Base-by-base conservation (phyloP, 2,888 invertebrate species). In the Gortyna flavago region DNA sequence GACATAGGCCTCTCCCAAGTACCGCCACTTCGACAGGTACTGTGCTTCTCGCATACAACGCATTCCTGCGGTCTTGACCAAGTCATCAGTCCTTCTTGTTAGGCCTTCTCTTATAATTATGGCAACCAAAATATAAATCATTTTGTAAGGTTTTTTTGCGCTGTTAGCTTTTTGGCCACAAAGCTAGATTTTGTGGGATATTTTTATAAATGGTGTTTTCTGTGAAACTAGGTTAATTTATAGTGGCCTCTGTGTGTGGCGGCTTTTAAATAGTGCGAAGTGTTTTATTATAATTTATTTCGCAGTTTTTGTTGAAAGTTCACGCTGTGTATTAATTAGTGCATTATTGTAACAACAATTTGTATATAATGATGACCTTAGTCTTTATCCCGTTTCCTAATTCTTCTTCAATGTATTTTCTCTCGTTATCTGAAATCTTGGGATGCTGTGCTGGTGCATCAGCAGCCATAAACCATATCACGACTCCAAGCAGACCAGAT, bases 361-460 rank as follows among this genome's bases (percentile, higher is more conserved):
- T 29, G 21, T 11, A 3, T 29, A 11, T 16, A 25, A 29, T 29
- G 3, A 25, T 18, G 25, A n/a, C 94, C 88, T 92, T 91, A 88
- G 93, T 78, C 7, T 79, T 88, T 62, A 85, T 88, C 8, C 93
- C 95, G 8, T 96, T 93, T 54, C 97, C 97, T n/a, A 98, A 93
- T 13, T 97, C 97, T 38, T 96, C 95, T 90, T 98, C 97, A 84
- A 98, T 98, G 85, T 98, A 98, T 62, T 96, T 94, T 82, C 96
- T 97, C 91, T 98, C 98, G 68, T 97, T 97, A 0, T 91, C 84
- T 0, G 98, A 97, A 85, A 98, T 98, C 11, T 91, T 95, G 2
- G 97, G 96, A 89, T 97, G 97, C 25, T 97, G 96, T 0, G 97
- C 95, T 0, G 98, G 98, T 57, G 97, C 97, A 81, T 98, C 98